Evolutionary conservation across 2,888 invertebrate genomes (phyloP), one percentile per base, ranked within the genome.

Genomic region (Ectemnius lituratus): DNA sequence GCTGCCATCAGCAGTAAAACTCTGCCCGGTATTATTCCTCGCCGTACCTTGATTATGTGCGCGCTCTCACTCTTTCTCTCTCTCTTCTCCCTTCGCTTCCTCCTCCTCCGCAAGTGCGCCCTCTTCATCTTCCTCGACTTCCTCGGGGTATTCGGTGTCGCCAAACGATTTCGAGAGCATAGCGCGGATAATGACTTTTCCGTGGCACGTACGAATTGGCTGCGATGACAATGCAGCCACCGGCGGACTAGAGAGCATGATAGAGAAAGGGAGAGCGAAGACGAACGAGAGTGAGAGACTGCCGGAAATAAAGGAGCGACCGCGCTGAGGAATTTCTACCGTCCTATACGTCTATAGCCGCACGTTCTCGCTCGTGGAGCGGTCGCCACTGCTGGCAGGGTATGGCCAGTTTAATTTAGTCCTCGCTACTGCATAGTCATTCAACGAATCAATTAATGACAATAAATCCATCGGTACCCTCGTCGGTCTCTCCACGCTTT

Each of bases 321-420:
- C 23, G 57, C 27, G 37, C n/a, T 52, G 72, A 49, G 70, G 74
- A 76, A 78, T 76, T 80, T 81, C 75, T 69, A 78, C 75, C 72
- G 49, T 59, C 52, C 60, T 60, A 61, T 67, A 52, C 64, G 63
- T 70, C 68, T 60, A 67, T 67, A 64, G 63, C 65, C 37, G 11
- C 37, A 37, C 37, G 37, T 37, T 37, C 37, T 23, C 37, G 2
- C 37, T 52, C 2, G 5, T 52, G 16, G 16, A 52, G 52, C 13
- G 16, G 52, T 52, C 6, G 16, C 1, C 16, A 2, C 69, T 58
- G 27, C 57, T 46, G 57, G 23, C 23, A 23, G 68, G 62, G 52
- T 67, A 60, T 64, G 69, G 80, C 67, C 68, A 82, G 82, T 82
- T 82, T 75, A 75, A 82, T 82, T 82, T 78, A 73, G 65, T 68